Base-by-base conservation (phyloP, 2,113 vertebrate genomes). In the Odocoileus virginianus region DNA sequence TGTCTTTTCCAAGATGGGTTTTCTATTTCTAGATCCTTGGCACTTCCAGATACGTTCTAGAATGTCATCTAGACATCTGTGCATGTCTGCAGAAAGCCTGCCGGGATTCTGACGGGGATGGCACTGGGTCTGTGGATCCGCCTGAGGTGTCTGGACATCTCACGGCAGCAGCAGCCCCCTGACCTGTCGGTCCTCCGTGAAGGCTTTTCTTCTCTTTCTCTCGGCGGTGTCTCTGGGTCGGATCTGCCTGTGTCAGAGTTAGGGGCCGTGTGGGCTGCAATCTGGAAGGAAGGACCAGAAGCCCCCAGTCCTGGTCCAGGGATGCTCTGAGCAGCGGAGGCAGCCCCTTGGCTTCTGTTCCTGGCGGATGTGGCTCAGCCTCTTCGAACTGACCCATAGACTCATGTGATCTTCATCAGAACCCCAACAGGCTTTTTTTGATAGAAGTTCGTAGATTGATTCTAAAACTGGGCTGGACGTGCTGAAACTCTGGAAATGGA, bases 81-180 rank as follows among this genome's bases (percentile, higher is more conserved):
- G 5, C 25, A 0, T 17, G 43, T 25, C 74, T 28, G 19, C 0
- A 4, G 3, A 30, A 33, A 30, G 90, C 17, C 36, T 2, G 1
- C 3, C 7, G 60, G 89, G 15, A 6, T 50, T 40, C 12, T 4
- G 16, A 25, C 0, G 57, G 50, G 19, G 25, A 3, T 2, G 0
- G 8, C 5, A 0, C 8, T 1, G 16, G 3, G 47, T 28, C 33
- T 21, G 1, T 2, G 28, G 8, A 2, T 0, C 16, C 0, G 7
- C 3, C 6, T 2, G 45, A n/a, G 64, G n/a, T 4, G 11, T 19
- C 3, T 0, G 27, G 9, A 4, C 13, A 0, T 10, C 30, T 23
- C 2, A 0, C 71, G 14, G 36, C 28, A 11, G 0, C 11, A 6
- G 2, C 3, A 1, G n/a, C 3, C 47, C 5, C 7, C 15, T 4